Base-by-base conservation (phyloP, 2,113 vertebrate genomes). In the Riparia riparia region DNA sequence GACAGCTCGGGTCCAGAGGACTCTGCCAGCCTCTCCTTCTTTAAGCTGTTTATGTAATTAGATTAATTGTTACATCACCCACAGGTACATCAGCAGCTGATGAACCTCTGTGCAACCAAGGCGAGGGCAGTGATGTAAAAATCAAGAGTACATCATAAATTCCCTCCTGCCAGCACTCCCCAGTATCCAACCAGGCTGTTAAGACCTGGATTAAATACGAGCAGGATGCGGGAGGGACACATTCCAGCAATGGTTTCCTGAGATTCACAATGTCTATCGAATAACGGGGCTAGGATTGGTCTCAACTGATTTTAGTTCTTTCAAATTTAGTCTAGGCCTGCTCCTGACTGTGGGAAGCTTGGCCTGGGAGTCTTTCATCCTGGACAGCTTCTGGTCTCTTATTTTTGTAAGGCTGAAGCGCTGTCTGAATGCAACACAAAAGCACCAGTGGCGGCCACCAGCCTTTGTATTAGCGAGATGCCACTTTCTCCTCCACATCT, bases 401-500 rank as follows among this genome's bases (percentile, higher is more conserved):
- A 4, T 37, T 76, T 90, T 44, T 19, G 9, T 26, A 32, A 37
- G 45, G 31, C 8, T 79, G 56, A 70, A 49, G 3, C 10, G 7
- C 1, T 78, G 4, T 13, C 45, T 65, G 64, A 78, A 63, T 18
- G 17, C 10, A 14, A 31, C 12, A 4, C 4, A 34, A 24, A 58
- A 47, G 13, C 37, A 29, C 17, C 44, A 11, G 9, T 14, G 69
- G 5, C 31, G 50, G 22, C 21, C 29, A 4, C 29, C 28, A 91
- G 26, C 16, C 32, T 24, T 64, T 64, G 29, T 17, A 17, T 42
- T 2, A 61, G 15, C 0, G 0, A 82, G 28, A 19, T 0, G 0
- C 5, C 14, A 2, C 65, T 54, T 87, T 66, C 20, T 39, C 32
- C 65, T 82, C 64, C 39, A 29, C 41, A 5, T 68, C 41, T 64